Base-by-base conservation (phyloP, 2,888 invertebrate genomes). In the Molorchus minor region DNA sequence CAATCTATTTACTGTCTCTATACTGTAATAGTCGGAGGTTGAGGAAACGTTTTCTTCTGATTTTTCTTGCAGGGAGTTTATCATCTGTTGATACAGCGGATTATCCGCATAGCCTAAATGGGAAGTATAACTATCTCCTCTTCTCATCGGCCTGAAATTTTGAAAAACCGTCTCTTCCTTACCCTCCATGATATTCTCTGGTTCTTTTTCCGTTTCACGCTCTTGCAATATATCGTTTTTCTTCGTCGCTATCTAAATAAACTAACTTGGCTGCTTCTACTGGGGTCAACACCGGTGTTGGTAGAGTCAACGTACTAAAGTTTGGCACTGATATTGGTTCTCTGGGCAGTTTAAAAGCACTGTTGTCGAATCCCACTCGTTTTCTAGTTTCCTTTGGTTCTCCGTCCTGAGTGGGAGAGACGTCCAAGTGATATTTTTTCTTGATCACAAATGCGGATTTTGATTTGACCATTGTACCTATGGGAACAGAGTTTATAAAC, bases 321-420 rank as follows among this genome's bases (percentile, higher is more conserved):
- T 91, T 90, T 67, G 91, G 90, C 70, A 90, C 90, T 2, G 90
- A 91, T 44, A 88, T 85, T 0, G 88, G 89, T 70, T 90, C 90
- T 49, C 89, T 82, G 0, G 88, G 81, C 77, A 88, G 82, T 56
- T 82, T 78, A 35, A 73, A 61, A 3, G 68, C 69, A 69, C 58
- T 68, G 30, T 44, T 73, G 59, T 79, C 80, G 64, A 79, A 79
- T 55, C 82, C 82, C 1, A 80, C 77, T 4, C 76, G 69, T 56
- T 77, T 77, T 47, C 61, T 65, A 0, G 64, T 57, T 44, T 72
- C 71, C 54, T 68, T 70, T 10, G 66, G 64, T 20, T 70, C 71
- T n/a, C 70, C 70, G 8, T 79, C 70, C 64, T 78, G 71, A 67
- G 79, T 63, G 58, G 82, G 75, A 58, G 82, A 75, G 58, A 76